These are phyloP conservation scores for Apocheima hispidaria DNA, from an alignment of 2,888 invertebrate genomes.

Conservation along the genomic window DNA sequence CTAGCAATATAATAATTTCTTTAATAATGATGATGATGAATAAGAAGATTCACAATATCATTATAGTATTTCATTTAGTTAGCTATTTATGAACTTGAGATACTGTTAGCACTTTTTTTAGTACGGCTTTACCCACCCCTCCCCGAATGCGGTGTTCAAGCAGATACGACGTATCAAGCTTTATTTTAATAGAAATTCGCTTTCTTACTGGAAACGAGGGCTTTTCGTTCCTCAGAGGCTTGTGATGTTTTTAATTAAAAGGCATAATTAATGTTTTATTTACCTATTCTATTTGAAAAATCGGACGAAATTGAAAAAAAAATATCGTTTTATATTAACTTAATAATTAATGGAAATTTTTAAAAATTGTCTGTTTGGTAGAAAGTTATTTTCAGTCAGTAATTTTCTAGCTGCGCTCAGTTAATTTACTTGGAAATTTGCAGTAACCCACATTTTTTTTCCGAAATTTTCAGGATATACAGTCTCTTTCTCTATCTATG, in stretches of 20 bases:
- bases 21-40: background rate
- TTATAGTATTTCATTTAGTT: background rate
- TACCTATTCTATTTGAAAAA: slow-evolving; percentile 6
- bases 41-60: too few relatives aligned
- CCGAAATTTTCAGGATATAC: too few relatives aligned
- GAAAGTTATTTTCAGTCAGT: too few relatives aligned
- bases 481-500: too few relatives aligned
- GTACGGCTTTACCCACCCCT: background rate
- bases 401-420: too few relatives aligned
- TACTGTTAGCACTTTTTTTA: slow-evolving; percentile 8
- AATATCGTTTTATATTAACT: background rate
- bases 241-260: slow-evolving; percentile 24
- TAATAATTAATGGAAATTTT: too few relatives aligned
- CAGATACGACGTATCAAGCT: slow-evolving; percentile 13
- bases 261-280: slow-evolving; percentile 3
- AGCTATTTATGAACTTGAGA: background rate
- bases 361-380: too few relatives aligned
- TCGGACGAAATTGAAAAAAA: background rate
- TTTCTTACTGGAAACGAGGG: slow-evolving; percentile 16
- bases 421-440: too few relatives aligned
- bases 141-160: slow-evolving; percentile 20
- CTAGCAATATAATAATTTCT: too few relatives aligned
- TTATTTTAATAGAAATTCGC: slow-evolving; percentile 23
- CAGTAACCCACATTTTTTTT: too few relatives aligned
- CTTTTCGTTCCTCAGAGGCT: background rate